These are phyloP conservation scores for Megaceryle alcyon DNA, from an alignment of 2,797 vertebrate species.

Conservation along the genomic window DNA sequence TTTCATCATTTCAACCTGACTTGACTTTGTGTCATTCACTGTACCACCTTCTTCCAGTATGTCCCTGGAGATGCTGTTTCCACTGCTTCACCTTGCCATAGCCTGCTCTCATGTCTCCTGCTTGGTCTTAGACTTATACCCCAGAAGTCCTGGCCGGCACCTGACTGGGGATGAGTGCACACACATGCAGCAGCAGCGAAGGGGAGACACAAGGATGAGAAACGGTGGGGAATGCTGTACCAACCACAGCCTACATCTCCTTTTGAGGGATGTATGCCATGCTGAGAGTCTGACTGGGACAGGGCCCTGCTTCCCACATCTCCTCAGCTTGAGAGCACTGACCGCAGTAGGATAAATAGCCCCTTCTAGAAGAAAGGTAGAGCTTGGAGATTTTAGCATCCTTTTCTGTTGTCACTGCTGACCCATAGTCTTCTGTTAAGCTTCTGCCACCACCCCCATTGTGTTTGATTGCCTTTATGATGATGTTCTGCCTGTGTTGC, in stretches of 20 bases:
- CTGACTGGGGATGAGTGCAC: neutral
- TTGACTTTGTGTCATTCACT: accelerated
- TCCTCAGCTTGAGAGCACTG: neutral
- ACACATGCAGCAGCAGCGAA: neutral
- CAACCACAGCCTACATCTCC: neutral
- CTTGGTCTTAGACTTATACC: neutral
- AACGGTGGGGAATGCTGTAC: neutral
- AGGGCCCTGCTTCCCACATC: neutral
- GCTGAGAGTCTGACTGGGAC: neutral
- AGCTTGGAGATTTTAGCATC: neutral
- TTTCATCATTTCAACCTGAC: neutral
- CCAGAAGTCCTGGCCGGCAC: neutral
- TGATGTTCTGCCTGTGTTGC: neutral
- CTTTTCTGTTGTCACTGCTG: neutral
- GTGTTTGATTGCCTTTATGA: neutral
- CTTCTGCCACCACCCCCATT: neutral
- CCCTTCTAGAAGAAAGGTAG: neutral
- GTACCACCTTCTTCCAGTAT: neutral
- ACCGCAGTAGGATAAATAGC: neutral
- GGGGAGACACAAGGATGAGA: neutral
- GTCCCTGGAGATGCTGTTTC: neutral
- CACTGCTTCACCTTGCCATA: neutral
- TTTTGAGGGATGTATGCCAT: neutral
- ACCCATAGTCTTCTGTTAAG: neutral
- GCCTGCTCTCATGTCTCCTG: neutral